These are phyloP conservation scores for Lasioglossum albipes DNA, from an alignment of 1,140 invertebrate genomes.

Conservation along the genomic window DNA sequence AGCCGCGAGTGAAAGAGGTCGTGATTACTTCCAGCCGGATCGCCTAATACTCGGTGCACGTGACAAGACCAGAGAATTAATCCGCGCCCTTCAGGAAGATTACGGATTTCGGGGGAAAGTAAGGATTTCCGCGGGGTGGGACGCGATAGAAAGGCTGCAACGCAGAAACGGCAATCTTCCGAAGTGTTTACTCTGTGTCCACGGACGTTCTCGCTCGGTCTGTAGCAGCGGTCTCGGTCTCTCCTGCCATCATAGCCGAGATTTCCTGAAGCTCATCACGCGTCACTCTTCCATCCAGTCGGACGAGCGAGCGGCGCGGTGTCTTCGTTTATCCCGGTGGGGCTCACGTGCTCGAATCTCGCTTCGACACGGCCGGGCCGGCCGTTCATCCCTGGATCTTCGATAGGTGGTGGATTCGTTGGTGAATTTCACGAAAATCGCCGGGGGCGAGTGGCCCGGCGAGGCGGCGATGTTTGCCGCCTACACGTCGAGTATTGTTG, in stretches of 20 bases:
- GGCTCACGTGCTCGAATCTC: conserved; percentile 27
- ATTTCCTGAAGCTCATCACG: conserved; percentile 46
- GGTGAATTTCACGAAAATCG: conserved; percentile 69
- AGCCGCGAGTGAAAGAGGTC: neutral
- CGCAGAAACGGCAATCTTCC: conserved; percentile 69
- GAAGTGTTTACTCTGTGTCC: conserved; percentile 74
- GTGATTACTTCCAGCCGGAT: conserved; percentile 16
- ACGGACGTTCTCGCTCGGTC: conserved; percentile 58
- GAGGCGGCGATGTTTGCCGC: conserved; percentile 71
- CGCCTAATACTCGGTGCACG: conserved; percentile 32
- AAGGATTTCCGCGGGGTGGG: conserved; percentile 62
- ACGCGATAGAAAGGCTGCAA: conserved; percentile 48
- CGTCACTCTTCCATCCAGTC: conserved; percentile 33
- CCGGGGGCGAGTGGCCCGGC: conserved; percentile 62
- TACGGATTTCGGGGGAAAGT: conserved; percentile 64
- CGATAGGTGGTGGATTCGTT: conserved; percentile 45
- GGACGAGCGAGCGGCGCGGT: conserved; percentile 3
- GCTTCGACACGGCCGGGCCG: conserved; percentile 3
- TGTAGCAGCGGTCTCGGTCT: conserved; percentile 13
- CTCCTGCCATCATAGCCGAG: conserved; percentile 16
- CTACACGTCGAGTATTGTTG: conserved; percentile 75
- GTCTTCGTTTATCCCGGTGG: neutral
- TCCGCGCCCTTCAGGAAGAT: conserved; percentile 64
- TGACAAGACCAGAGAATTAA: conserved; percentile 64
- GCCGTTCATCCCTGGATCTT: conserved; percentile 55